Conservation (phyloP, 2,888 invertebrate genomes). For the Lypha dubia region DNA sequence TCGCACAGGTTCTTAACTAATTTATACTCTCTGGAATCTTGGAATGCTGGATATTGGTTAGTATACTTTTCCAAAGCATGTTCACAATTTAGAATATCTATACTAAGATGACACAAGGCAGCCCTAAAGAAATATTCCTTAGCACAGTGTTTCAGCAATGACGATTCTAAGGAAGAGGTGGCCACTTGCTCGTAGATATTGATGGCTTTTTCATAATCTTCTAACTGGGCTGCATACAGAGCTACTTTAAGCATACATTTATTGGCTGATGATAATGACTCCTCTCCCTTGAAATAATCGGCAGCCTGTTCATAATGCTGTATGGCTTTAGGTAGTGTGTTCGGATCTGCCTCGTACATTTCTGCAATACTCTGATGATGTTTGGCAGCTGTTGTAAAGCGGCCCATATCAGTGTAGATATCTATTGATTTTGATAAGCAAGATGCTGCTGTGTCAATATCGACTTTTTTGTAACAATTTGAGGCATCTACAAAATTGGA, state of each 20-base stretch:
- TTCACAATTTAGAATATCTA: conserved; percentile 96
- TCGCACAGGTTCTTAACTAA: conserved; percentile 94
- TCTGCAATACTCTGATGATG: conserved; percentile 98
- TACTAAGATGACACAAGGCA: conserved; percentile 96
- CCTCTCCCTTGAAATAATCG: conserved; percentile 98
- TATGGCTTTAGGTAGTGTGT: conserved; percentile 86
- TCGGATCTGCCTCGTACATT: conserved; percentile 95
- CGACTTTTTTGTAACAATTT: conserved; percentile 95
- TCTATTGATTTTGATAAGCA: conserved; percentile 96
- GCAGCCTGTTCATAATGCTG: conserved; percentile 99
- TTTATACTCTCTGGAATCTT: conserved; percentile 97
- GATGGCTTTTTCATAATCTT: conserved; percentile 98
- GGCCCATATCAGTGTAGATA: conserved; percentile 99
- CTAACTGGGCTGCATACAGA: conserved; percentile 97
- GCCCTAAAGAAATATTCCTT: conserved; percentile 99
- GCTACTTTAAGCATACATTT: conserved; percentile 99
- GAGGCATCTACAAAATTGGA: conserved; percentile 98
- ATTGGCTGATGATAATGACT: conserved; percentile 98
- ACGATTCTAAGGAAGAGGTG: conserved; percentile 95
- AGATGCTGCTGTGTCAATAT: conserved; percentile 91
- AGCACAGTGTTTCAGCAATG: conserved; percentile 97
- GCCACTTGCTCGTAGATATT: conserved; percentile 98
- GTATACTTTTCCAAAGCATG: conserved; percentile 97
- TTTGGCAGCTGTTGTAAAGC: conserved; percentile 98
- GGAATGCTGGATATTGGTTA: conserved; percentile 97